Evolutionary conservation across 2,113 vertebrate species (phyloP).

Genomic region (Xenopus borealis): DNA sequence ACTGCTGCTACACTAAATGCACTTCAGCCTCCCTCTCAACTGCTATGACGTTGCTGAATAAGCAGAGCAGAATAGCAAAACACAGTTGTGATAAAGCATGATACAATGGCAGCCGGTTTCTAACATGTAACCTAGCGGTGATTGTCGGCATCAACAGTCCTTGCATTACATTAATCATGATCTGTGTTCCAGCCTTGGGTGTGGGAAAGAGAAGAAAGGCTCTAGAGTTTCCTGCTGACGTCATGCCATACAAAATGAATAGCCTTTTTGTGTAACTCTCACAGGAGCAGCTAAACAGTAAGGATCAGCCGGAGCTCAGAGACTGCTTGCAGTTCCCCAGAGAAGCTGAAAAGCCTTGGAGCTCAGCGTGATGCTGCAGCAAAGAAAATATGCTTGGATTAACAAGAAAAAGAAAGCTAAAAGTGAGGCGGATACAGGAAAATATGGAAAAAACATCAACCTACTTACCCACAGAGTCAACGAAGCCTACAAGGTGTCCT

Average conservation of each 20-base stretch:
- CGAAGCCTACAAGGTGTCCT: slow-evolving; percentile 6
- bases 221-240: slow-evolving; percentile 38
- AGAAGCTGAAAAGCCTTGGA: slow-evolving; percentile 17
- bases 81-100: neutral
- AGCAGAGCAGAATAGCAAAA: neutral
- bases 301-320: neutral
- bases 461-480: neutral
- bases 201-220: slow-evolving; percentile 25
- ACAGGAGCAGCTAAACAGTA: slow-evolving; percentile 4
- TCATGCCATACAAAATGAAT: slow-evolving; percentile 33
- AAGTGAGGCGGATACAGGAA: slow-evolving; percentile 30
- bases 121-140: neutral
- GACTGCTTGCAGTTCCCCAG: slow-evolving; percentile 18
- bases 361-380: slow-evolving; percentile 9
- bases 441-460: slow-evolving; percentile 11
- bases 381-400: slow-evolving; percentile 45
- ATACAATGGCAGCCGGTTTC: neutral
- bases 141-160: neutral
- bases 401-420: slow-evolving; percentile 45
- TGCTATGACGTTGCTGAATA: neutral
- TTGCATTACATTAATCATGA: slow-evolving; percentile 32
- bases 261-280: slow-evolving; percentile 26
- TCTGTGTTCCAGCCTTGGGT: neutral
- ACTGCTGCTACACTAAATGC: neutral
- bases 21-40: neutral